Evolutionary conservation across 1,140 invertebrate genomes (phyloP), one percentile per base, ranked within the genome.

Genomic region (Sycophaga agraensis): DNA sequence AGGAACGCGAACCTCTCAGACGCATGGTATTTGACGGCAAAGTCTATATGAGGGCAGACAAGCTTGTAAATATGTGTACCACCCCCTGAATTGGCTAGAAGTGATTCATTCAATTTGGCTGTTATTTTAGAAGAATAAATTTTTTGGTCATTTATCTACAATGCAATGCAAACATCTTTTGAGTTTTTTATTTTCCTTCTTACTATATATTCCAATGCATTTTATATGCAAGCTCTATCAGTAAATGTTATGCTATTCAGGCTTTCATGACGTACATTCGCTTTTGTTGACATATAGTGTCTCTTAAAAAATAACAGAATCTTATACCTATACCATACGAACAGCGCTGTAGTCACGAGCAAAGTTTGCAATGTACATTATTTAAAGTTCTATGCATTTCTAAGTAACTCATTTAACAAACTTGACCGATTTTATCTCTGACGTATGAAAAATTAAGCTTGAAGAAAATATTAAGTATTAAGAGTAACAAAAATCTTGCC

Each of bases 21-120:
- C 45, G 31, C 3, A 57, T 63, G 8, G 16, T 57, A 1, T 5
- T 63, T n/a, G 54, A 40, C n/a, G 61, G 55, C 14, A 63, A 58
- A 17, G 19, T 57, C 7, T 63, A 63, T 37, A 45, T 35, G 54
- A 39, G 46, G 5, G 22, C 51, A 11, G 40, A 55, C n/a, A 55
- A 55, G 7, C 9, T 55, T 0, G 21, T 50, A 1, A 28, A 53
- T 14, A 37, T 60, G 2, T 61, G 51, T 26, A 39, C 16, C 2
- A 50, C 48, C 5, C 53, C 24, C 48, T 2, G 21, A 17, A 21
- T 22, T 0, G 0, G 26, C 12, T 24, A n/a, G n/a, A n/a, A n/a
- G n/a, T n/a, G 9, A 3, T 22, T 37, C 11, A 1, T 24, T 22
- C 0, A 31, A 16, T 16, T 14, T 8, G 2, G 2, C n/a, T 45